Evolutionary conservation across 2,888 invertebrate species (phyloP).

Genomic region (Lobophora halterata): DNA sequence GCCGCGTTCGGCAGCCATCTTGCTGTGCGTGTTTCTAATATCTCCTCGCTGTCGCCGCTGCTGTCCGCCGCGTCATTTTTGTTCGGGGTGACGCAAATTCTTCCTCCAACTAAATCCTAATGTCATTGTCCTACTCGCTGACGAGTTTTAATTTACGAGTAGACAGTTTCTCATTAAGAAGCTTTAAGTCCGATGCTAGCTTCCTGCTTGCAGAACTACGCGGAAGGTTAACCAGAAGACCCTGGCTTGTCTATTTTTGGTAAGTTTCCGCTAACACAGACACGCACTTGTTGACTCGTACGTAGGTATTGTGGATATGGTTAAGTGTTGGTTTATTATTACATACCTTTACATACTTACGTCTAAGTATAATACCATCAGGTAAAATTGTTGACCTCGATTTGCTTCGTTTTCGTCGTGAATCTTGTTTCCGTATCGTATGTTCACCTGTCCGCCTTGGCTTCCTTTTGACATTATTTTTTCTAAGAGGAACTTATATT

Average conservation of each 20-base stretch:
- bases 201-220: slow-evolving; percentile 57
- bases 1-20: slow-evolving; percentile 68
- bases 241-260: slow-evolving; percentile 73
- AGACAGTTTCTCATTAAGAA: slow-evolving; percentile 30
- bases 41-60: no score
- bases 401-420: slow-evolving; percentile 33
- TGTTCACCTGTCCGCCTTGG: no score
- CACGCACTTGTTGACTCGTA: slow-evolving; percentile 36
- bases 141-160: slow-evolving; percentile 42
- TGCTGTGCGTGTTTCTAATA: slow-evolving; percentile 65
- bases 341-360: slow-evolving; percentile 36
- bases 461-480: no score
- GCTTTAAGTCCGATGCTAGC: slow-evolving; percentile 29
- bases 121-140: slow-evolving; percentile 65
- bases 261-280: slow-evolving; percentile 54
- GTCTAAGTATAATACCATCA: slow-evolving; percentile 37
- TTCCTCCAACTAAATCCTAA: slow-evolving; percentile 62
- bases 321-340: slow-evolving; percentile 30
- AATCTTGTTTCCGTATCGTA: slow-evolving; percentile 46
- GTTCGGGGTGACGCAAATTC: slow-evolving; percentile 64
- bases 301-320: slow-evolving; percentile 31
- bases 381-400: slow-evolving; percentile 37
- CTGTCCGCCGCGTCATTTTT: slow-evolving; percentile 72
- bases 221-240: slow-evolving; percentile 63
- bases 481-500: no score